Evolutionary conservation across 2,797 vertebrate species (phyloP), one percentile per base, ranked within the genome.

Genomic region (Pterois miles): DNA sequence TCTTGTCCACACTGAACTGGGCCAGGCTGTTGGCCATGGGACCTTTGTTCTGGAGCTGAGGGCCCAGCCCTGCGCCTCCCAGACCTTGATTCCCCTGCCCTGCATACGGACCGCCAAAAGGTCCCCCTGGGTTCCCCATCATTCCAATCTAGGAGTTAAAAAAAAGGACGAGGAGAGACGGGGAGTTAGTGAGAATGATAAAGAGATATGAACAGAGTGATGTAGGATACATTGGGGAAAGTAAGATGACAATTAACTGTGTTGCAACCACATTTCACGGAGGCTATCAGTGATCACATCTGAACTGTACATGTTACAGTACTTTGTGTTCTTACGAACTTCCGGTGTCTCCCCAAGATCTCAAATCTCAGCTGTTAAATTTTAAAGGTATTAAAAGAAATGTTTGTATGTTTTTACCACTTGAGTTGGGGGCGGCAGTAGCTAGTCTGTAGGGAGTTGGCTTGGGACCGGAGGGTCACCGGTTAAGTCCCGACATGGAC

Each of bases 1-100:
- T 99, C 95, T 99, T 99, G 87, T 99, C 98, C 93, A 98, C 94
- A 80, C 87, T 94, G 93, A 99, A 99, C 81, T 97, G 97, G 72
- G 96, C 93, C 86, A 99, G 92, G 65, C 91, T 99, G 90, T 98
- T 99, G 80, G 96, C 93, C 94, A 99, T 93, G 66, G 96, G 95
- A 86, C 96, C 93, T 93, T 99, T 99, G 93, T 96, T 96, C 90
- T 97, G 97, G 88, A 98, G 97, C 91, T 98, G 98, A 80, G 97
- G 96, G 80, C 96, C 96, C 90, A 99, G 96, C 89, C 97, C 96
- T 89, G 95, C 72, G 48, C 95, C 93, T 91, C 96, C 96, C 65
- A 99, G 94, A 87, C 96, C 96, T 92, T 97, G 98, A 86, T 95
- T 96, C 2, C 96, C 95, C 89, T 96, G 96, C 88, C 97, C 97